Conservation (phyloP, 2,113 vertebrate species). For the Polyodon spathula region DNA sequence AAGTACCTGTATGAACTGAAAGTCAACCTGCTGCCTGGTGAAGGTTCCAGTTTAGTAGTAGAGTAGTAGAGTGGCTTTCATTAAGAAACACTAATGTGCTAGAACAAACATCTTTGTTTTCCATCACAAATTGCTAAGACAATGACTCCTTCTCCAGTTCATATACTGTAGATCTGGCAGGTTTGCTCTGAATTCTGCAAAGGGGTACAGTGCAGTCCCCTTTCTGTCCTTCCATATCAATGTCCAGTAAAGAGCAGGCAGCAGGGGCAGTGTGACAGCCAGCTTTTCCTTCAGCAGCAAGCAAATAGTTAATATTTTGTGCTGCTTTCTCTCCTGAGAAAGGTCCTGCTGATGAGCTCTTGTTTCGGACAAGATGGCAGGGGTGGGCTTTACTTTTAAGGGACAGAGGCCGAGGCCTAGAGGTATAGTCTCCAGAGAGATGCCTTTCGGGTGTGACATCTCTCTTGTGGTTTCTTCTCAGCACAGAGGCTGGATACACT, state of each 20-base stretch:
- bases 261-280: conserved; percentile 37
- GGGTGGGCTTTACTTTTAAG: conserved; percentile 54
- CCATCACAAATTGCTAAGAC: conserved; percentile 45
- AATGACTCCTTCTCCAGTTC: conserved; percentile 82
- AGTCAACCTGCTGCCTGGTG: too few relatives aligned
- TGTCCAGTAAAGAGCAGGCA: conserved; percentile 65
- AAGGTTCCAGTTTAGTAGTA: too few relatives aligned
- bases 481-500: conserved; percentile 7
- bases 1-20: too few relatives aligned
- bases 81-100: too few relatives aligned
- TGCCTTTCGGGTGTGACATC: conserved; percentile 34
- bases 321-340: conserved; percentile 41
- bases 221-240: conserved; percentile 76
- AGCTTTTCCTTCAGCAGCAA: conserved; percentile 46
- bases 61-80: too few relatives aligned
- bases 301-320: conserved; percentile 39
- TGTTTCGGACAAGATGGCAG: conserved; percentile 56
- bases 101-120: not conserved
- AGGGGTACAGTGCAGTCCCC: conserved; percentile 75
- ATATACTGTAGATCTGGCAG: conserved; percentile 54
- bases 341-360: conserved; percentile 55
- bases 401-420: conserved; percentile 56
- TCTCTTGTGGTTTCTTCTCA: conserved; percentile 39
- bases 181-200: conserved; percentile 68
- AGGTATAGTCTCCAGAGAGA: conserved; percentile 22